Evolutionary conservation across 2,888 invertebrate genomes (phyloP), one percentile per base, ranked within the genome.

Genomic region (Tanytarsus gracilentus): DNA sequence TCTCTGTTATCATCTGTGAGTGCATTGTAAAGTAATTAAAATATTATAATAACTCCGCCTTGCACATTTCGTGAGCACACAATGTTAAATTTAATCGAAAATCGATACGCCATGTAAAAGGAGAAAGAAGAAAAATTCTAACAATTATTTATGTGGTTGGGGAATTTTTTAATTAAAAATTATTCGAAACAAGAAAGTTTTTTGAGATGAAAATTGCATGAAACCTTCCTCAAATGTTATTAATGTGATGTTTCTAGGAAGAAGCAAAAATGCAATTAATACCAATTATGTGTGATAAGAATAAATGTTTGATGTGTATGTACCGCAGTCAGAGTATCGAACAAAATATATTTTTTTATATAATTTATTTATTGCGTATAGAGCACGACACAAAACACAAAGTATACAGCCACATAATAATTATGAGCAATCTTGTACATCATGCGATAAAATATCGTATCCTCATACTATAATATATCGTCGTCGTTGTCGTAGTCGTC

Each of bases 271-370:
- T 11, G 49, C 49, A 49, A 49, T 49, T 49, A 49, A 49, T 49
- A 49, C 25, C 27, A 49, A 49, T 49, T 49, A 49, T 49, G 49
- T 49, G 49, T 49, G 49, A 49, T 49, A 49, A 49, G 25, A 27
- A 26, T 49, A 26, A 26, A 26, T 49, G 25, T 49, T 9, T 16
- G 16, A 23, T 49, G 16, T 5, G 39, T 4, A 39, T n/a, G n/a
- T 8, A 39, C 4, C 39, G 29, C 29, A 29, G 9, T 5, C n/a
- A 4, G 9, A 30, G 30, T 11, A 5, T 4, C 3, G 4, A 30
- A 4, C 4, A 36, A 14, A 14, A 36, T 4, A 14, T 36, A 36
- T 36, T 36, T 6, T 23, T 44, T 33, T 11, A 11, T 9, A 33
- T 44, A 44, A 44, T 44, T 44, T 44, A 44, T 44, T 44, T 44